Conservation (phyloP, 2,113 vertebrate genomes). For the Entelurus aequoreus region DNA sequence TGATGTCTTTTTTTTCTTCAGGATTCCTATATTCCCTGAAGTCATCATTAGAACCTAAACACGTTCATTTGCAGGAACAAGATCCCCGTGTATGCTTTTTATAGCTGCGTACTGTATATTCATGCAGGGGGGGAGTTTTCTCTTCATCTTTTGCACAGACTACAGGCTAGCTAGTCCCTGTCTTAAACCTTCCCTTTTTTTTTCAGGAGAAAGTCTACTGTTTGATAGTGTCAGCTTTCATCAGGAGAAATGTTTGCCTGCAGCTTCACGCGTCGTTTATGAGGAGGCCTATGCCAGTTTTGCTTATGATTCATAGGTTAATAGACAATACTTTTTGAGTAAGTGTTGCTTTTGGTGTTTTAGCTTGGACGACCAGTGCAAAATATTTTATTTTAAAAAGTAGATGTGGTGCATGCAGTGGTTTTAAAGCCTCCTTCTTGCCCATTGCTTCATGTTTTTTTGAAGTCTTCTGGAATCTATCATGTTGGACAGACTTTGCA, state of each 20-base stretch:
- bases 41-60: constrained; percentile 38
- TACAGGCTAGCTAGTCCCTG: constrained; percentile 6
- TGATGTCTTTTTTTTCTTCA: constrained; percentile 38
- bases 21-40: constrained; percentile 29
- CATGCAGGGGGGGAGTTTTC: constrained; percentile 6
- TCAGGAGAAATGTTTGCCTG: constrained; percentile 52
- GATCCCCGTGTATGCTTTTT: constrained; percentile 28
- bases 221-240: constrained; percentile 53
- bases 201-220: constrained; percentile 19
- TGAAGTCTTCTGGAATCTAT: constrained; percentile 30
- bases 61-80: constrained; percentile 42
- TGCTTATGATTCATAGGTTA: constrained; percentile 67
- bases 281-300: constrained; percentile 53
- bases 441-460: constrained; percentile 34
- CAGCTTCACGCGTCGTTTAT: constrained; percentile 56
- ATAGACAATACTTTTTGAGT: constrained; percentile 58
- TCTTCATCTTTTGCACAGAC: constrained; percentile 16
- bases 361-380: constrained; percentile 47
- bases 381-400: constrained; percentile 51
- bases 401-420: too few species aligned
- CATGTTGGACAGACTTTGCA: not conserved
- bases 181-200: constrained; percentile 27
- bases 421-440: constrained; percentile 33
- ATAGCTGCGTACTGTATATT: constrained; percentile 22
- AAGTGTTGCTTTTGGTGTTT: constrained; percentile 57